These are phyloP conservation scores for Ianthella basta DNA, from an alignment of 37 sponge, comb jelly and placozoan species.

Conservation along the genomic window DNA sequence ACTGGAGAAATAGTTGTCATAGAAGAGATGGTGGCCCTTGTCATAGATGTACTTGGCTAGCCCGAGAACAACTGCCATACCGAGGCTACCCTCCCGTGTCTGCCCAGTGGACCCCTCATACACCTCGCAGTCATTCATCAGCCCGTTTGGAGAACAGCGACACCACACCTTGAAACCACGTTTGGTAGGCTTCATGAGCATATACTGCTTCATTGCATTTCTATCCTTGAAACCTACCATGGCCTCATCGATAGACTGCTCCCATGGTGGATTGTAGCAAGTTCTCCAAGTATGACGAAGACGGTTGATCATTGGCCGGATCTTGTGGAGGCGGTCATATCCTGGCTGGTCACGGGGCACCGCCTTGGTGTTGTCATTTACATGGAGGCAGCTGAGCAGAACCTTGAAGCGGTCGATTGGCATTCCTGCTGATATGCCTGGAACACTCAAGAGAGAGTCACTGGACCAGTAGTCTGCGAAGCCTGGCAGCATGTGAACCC, in stretches of 20 bases:
- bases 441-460: neutral
- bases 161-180: conserved; percentile 36
- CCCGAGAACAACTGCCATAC: neutral
- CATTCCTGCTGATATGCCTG: neutral
- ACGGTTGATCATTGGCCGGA: neutral
- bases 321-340: neutral
- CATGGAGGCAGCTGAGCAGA: neutral
- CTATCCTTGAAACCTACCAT: conserved; percentile 38
- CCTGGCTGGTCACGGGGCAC: neutral
- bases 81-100: neutral
- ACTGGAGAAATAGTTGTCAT: conserved; percentile 2
- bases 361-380: conserved; percentile 14
- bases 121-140: neutral
- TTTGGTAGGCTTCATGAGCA: conserved; percentile 28
- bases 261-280: neutral
- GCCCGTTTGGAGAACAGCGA: neutral
- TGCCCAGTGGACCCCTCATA: neutral
- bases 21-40: neutral
- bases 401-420: neutral
- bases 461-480: conserved; percentile 8
- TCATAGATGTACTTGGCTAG: neutral
- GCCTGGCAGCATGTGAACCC: neutral
- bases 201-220: conserved; percentile 18
- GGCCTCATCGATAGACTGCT: conserved; percentile 27
- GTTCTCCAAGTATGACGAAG: neutral